Evolutionary conservation across 2,888 invertebrate species (phyloP), one percentile per base, ranked within the genome.

Genomic region (Tetragonisca angustula): DNA sequence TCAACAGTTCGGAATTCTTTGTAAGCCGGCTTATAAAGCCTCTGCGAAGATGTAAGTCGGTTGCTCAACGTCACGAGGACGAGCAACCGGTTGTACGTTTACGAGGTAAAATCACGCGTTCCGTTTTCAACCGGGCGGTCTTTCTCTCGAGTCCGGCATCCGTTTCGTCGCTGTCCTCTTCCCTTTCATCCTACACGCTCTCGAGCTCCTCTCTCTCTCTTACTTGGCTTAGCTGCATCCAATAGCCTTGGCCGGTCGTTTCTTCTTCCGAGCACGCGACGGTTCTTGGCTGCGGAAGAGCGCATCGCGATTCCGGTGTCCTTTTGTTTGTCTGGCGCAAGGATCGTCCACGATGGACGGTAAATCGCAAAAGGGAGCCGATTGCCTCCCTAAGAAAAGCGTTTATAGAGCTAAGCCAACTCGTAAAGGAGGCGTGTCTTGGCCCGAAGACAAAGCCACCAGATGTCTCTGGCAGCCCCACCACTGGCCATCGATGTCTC

Each of bases 371-470:
- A 84, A 86, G 83, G 81, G 80, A 79, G 78, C 86, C 89, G 89
- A 90, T 89, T 90, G 87, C 86, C 87, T 79, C 54, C 9, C 82
- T 86, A 88, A 88, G 88, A 87, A 85, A 87, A 88, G 89, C 89
- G 87, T 90, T 90, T 89, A 90, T 90, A 89, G 88, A 89, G 90
- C 90, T 88, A 90, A 91, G 88, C 89, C 85, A 89, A 88, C 87
- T 90, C 89, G 89, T 86, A 84, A 84, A 90, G 87, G 85, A 88
- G 92, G 92, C 92, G 92, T 91, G 90, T 91, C 91, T 92, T 92
- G 92, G 92, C 91, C 84, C 84, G 87, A 81, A 91, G 92, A 92
- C 92, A 92, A 91, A 90, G 90, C 89, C 87, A 85, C 88, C 91
- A 90, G 90, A 91, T 92, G 92, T 91, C 89, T 81, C 84, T 88